Percentiles rank a stretch among this genome's conserved stretches.
These are phyloP conservation scores for Noctilio leporinus DNA, from an alignment of 2,113 vertebrate genomes.

Conservation along the genomic window DNA sequence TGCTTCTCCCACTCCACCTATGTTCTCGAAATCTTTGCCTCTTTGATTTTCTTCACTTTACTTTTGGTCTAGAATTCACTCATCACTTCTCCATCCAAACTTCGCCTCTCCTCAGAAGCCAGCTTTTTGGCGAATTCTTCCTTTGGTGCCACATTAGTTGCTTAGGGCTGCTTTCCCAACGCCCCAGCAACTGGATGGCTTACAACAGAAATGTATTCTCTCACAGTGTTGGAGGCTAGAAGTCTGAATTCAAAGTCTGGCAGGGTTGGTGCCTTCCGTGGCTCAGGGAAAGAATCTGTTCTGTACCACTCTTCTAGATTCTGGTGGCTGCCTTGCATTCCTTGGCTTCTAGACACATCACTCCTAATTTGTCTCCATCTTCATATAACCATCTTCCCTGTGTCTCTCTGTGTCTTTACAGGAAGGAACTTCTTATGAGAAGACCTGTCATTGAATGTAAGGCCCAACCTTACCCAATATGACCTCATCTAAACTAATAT, in stretches of 20 bases:
- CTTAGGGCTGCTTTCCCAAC: background rate
- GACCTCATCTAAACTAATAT: background rate
- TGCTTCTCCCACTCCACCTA: rapidly evolving
- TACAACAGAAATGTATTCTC: background rate
- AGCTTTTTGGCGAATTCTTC: background rate
- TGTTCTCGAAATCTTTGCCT: background rate
- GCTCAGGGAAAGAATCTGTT: background rate
- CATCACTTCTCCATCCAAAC: background rate
- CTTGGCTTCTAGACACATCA: background rate
- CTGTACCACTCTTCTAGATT: background rate
- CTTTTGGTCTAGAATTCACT: background rate
- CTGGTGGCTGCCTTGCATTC: background rate
- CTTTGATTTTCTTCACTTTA: background rate
- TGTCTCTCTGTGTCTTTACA: background rate
- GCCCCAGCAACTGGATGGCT: background rate
- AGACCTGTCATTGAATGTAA: background rate
- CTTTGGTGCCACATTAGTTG: rapidly evolving
- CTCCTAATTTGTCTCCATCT: background rate
- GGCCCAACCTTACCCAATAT: background rate
- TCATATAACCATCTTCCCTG: background rate
- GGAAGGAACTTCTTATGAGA: background rate
- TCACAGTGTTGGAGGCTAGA: background rate
- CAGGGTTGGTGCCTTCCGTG: background rate
- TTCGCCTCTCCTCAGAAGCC: background rate
- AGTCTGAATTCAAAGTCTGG: background rate